Evolutionary conservation across 2,797 vertebrate genomes (phyloP), one percentile per base, ranked within the genome.

Genomic region (Lates japonicus): DNA sequence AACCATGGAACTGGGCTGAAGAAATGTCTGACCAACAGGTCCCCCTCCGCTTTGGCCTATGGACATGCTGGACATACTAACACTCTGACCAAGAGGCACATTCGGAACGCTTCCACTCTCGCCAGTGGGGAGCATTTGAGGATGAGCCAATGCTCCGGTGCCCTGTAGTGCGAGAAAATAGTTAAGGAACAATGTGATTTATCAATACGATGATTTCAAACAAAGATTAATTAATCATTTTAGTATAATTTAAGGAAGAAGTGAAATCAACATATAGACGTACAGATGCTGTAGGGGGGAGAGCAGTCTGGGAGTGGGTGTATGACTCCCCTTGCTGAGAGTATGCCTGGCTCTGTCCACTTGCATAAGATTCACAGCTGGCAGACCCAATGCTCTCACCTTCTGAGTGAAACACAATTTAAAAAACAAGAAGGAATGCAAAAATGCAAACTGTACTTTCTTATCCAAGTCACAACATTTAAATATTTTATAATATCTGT

Each of bases 341-440:
- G 73, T 93, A 92, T 3, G 90, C 90, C 78, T 96, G 95, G 86
- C 95, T 96, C 83, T 95, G 93, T 78, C 89, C 92, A 89, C 92
- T 93, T 63, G 86, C 85, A 60, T 85, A 92, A 25, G 95, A 95
- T 70, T 97, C 97, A 89, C 93, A 95, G 87, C 89, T 93, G 64
- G 93, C 87, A 63, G 95, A 92, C 70, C 94, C 87, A 31, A 95
- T 60, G 81, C 87, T 94, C 74, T 95, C 95, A 60, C 83, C 92
- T 89, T 93, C 85, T 90, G 78, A 54, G 72, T 57, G 5, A 8
- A 81, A 88, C 33, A 80, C 48, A 73, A 31, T 57, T 55, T 0
- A 2, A 71, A 59, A 46, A 63, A 19, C 9, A 12, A 74, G 0
- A 46, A 6, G 4, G 0, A 52, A 48, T 33, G 22, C 35, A 44